These are phyloP conservation scores for Entomobrya multifasciata DNA, from an alignment of 2,888 invertebrate genomes.

Conservation along the genomic window DNA sequence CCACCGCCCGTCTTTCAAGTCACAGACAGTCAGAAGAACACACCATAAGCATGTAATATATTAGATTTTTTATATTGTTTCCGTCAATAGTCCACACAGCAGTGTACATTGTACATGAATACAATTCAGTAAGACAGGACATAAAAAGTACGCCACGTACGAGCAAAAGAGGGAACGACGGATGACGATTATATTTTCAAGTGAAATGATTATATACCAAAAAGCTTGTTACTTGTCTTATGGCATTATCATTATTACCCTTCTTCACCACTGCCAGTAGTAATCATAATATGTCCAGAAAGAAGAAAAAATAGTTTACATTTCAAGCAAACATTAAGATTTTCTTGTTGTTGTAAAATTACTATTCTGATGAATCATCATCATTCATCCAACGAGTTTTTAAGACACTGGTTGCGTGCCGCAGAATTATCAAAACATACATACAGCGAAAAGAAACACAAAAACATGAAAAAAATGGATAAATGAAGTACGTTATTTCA, in stretches of 20 bases:
- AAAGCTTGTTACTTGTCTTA: neutral
- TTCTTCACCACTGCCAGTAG: no score
- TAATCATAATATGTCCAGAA: constrained; percentile 48
- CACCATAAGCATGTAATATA: constrained; percentile 26
- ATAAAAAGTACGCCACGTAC: constrained; percentile 13
- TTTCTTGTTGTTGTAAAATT: constrained; percentile 49
- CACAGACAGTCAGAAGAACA: neutral
- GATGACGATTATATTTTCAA: constrained; percentile 22
- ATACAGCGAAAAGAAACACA: constrained; percentile 33
- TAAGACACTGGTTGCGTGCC: constrained; percentile 60
- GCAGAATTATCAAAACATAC: constrained; percentile 62
- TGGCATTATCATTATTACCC: constrained; percentile 18
- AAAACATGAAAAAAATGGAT: constrained; percentile 3
- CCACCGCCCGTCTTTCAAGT: neutral
- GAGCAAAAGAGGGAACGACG: neutral
- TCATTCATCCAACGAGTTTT: constrained; percentile 26
- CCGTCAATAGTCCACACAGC: constrained; percentile 30
- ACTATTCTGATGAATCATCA: constrained; percentile 53
- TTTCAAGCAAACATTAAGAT: constrained; percentile 33
- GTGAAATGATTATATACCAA: constrained; percentile 51
- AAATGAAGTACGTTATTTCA: neutral
- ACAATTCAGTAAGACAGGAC: neutral
- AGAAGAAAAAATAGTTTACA: constrained; percentile 40
- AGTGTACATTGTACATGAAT: neutral
- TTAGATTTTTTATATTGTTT: constrained; percentile 25